A percentile compares a stretch with the other conserved stretches of the same genome.
Evolutionary conservation across 2,888 invertebrate genomes (phyloP).

Genomic region (Eupithecia centaureata): DNA sequence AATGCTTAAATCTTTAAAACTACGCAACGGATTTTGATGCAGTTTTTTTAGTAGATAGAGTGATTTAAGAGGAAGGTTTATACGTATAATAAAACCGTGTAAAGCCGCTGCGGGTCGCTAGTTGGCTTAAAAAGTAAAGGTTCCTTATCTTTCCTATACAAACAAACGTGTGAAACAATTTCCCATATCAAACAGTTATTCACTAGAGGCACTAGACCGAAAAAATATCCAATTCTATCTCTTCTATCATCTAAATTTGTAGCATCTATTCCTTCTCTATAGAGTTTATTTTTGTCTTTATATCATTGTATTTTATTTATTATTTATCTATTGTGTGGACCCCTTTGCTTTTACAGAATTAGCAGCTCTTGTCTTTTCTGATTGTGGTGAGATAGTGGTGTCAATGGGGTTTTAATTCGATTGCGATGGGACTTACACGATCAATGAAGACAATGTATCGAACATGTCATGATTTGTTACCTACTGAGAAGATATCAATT

Average conservation of each 20-base stretch:
- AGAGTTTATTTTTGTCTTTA: conserved; percentile 48
- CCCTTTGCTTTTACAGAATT: conserved; percentile 78
- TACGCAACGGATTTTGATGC: too few species aligned
- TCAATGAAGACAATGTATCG: conserved; percentile 12
- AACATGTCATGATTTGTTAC: not conserved
- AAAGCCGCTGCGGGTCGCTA: too few species aligned
- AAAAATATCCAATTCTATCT: conserved; percentile 79
- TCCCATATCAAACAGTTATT: conserved; percentile 63
- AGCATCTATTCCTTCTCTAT: conserved; percentile 40
- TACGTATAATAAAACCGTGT: too few species aligned
- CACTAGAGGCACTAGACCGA: conserved; percentile 74
- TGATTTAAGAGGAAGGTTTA: too few species aligned
- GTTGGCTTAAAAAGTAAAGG: too few species aligned
- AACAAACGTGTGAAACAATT: conserved; percentile 44
- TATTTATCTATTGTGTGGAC: conserved; percentile 66
- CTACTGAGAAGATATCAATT: not conserved
- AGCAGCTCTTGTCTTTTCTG: conserved; percentile 70
- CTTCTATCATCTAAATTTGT: conserved; percentile 47
- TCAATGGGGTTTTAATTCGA: conserved; percentile 69
- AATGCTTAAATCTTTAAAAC: too few species aligned
- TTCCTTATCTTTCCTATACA: not conserved
- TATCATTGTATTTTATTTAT: conserved; percentile 46
- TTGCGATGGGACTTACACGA: conserved; percentile 45
- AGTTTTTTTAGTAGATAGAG: too few species aligned
- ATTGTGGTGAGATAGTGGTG: conserved; percentile 74